Conservation (phyloP, 2,797 vertebrate species). For the Pseudochromis fuscus region DNA sequence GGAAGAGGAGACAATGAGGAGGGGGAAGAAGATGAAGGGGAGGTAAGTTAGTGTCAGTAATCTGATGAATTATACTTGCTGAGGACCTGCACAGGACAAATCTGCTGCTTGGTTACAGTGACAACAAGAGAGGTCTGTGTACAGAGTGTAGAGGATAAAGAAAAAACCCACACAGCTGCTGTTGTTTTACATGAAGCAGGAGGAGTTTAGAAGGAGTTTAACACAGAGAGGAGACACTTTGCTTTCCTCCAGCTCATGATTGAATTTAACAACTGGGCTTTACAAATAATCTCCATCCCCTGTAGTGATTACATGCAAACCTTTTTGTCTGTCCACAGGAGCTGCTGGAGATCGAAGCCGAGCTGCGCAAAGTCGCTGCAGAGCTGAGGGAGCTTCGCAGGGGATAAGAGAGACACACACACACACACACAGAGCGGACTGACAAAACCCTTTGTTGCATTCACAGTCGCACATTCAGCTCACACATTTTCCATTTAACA, state of each 20-base stretch:
- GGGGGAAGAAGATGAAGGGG: constrained; percentile 75
- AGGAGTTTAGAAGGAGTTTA: too few species aligned
- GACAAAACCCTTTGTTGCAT: constrained; percentile 49
- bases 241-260: too few species aligned
- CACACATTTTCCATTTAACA: constrained; percentile 46
- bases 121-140: too few species aligned
- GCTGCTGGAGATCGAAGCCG: constrained; percentile 85
- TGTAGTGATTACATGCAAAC: too few species aligned
- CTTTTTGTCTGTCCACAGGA: constrained; percentile 63
- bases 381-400: constrained; percentile 83
- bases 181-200: too few species aligned
- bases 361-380: constrained; percentile 85
- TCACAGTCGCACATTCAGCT: constrained; percentile 47
- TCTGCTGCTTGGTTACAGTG: too few species aligned
- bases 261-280: not conserved
- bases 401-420: constrained; percentile 73
- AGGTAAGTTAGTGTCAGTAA: constrained; percentile 61
- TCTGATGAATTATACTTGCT: too few species aligned
- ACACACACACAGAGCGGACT: constrained; percentile 38
- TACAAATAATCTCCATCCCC: not conserved
- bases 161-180: too few species aligned
- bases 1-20: constrained; percentile 55
- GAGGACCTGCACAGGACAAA: too few species aligned
- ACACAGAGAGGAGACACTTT: too few species aligned
- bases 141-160: too few species aligned